A percentile compares a stretch with the other conserved stretches of the same genome.
Evolutionary conservation across 2,113 vertebrate genomes (phyloP).

Genomic region (Dipodomys stephensi): DNA sequence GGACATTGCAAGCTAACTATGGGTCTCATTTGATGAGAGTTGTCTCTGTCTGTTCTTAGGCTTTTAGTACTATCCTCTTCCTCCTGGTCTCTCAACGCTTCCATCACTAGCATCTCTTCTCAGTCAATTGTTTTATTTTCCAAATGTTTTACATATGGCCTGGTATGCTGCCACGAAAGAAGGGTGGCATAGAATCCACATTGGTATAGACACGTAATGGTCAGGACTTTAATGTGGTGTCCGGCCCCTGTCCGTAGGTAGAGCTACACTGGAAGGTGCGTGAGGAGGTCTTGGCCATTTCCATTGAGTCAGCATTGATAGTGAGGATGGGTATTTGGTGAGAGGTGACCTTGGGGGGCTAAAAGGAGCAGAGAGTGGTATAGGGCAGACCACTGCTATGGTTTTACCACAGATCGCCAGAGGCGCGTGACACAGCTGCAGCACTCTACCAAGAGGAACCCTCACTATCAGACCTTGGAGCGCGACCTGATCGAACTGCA

Average conservation of each 20-base stretch:
- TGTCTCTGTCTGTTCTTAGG: neutral
- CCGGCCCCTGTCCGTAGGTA: neutral
- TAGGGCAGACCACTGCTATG: neutral
- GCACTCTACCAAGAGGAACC: slow-evolving; percentile 91
- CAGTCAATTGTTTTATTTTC: slow-evolving; percentile 1
- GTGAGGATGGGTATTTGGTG: neutral
- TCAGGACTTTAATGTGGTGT: neutral
- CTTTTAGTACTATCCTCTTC: neutral
- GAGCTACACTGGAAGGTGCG: neutral
- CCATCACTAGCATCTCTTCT: neutral
- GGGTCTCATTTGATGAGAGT: slow-evolving; percentile 46
- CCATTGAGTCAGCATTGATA: neutral
- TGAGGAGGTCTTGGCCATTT: neutral
- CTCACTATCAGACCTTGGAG: slow-evolving; percentile 96
- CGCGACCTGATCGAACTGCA: slow-evolving; percentile 95
- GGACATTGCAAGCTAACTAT: slow-evolving; percentile 20
- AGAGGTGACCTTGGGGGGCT: neutral
- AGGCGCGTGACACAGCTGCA: slow-evolving; percentile 90
- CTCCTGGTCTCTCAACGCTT: neutral
- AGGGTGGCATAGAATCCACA: neutral
- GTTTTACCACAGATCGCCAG: slow-evolving; percentile 84
- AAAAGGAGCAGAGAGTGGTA: neutral
- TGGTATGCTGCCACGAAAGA: neutral
- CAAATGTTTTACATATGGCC: neutral
- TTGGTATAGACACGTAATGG: neutral